Conservation (phyloP, 2,888 invertebrate genomes). For the Lithosia quadra region DNA sequence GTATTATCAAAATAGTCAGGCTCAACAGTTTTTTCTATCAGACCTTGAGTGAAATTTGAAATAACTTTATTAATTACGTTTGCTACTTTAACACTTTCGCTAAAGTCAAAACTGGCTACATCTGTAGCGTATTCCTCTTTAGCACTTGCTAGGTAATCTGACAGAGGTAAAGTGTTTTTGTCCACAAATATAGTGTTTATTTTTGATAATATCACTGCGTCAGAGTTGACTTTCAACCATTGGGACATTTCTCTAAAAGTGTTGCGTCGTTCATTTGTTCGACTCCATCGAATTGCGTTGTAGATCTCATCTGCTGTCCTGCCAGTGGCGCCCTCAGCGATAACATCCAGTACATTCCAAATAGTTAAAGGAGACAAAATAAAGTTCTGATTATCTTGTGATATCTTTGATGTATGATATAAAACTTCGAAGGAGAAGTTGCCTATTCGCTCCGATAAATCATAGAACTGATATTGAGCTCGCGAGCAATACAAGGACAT, state of each 20-base stretch:
- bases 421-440: conserved; percentile 80
- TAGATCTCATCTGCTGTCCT: conserved; percentile 84
- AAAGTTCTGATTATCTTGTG: conserved; percentile 72
- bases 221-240: conserved; percentile 71
- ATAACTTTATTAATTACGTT: conserved; percentile 64
- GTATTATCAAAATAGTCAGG: conserved; percentile 79
- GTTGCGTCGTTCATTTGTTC: conserved; percentile 43
- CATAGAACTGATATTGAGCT: conserved; percentile 29
- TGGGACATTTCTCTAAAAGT: conserved; percentile 64
- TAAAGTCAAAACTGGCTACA: conserved; percentile 64
- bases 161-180: conserved; percentile 37
- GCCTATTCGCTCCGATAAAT: conserved; percentile 73
- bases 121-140: conserved; percentile 65
- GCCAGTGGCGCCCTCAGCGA: conserved; percentile 87
- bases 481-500: conserved; percentile 23
- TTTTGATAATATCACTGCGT: conserved; percentile 69
- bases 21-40: conserved; percentile 67
- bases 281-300: conserved; percentile 62
- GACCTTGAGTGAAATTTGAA: conserved; percentile 68
- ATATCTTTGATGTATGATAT: conserved; percentile 63
- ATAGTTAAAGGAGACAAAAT: conserved; percentile 89
- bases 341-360: conserved; percentile 88
- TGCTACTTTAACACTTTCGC: conserved; percentile 56
- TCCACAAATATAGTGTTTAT: conserved; percentile 76
- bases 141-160: conserved; percentile 59